These are phyloP conservation scores for Regulus satrapa DNA, from an alignment of 2,113 vertebrate species.

Conservation along the genomic window DNA sequence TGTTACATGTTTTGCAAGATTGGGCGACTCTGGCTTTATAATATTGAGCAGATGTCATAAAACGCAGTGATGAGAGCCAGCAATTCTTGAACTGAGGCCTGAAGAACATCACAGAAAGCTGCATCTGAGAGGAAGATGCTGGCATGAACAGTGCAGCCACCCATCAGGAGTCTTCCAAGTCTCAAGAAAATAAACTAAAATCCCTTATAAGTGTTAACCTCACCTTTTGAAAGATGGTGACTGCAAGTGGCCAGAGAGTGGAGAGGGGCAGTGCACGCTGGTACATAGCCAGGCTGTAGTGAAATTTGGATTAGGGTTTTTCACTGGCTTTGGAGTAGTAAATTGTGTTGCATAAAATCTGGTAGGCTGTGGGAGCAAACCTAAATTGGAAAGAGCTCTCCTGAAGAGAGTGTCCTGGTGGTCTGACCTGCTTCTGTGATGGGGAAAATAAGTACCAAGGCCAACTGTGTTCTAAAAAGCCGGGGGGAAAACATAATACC, in stretches of 20 bases:
- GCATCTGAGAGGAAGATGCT: neutral
- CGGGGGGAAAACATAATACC: neutral
- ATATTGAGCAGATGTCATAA: constrained; percentile 26
- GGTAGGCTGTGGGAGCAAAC: neutral
- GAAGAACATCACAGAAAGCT: neutral
- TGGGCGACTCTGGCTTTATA: neutral
- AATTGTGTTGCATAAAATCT: neutral
- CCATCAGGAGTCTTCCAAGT: neutral
- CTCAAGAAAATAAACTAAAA: neutral
- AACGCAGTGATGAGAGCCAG: neutral
- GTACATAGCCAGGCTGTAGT: neutral
- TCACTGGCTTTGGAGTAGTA: neutral
- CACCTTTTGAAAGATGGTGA: neutral
- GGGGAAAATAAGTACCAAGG: neutral
- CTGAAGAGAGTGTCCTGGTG: neutral
- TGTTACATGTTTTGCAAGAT: neutral
- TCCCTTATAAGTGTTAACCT: neutral
- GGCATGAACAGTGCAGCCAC: neutral
- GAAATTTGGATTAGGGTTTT: neutral
- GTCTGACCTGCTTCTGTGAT: neutral
- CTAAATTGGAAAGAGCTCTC: neutral
- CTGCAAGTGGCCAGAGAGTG: neutral
- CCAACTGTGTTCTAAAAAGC: neutral
- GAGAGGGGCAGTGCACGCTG: neutral
- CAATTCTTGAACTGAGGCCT: neutral